A percentile compares a stretch with the other conserved stretches of the same genome.
Evolutionary conservation across 2,888 invertebrate genomes (phyloP).

Genomic region (Eupithecia abbreviata): DNA sequence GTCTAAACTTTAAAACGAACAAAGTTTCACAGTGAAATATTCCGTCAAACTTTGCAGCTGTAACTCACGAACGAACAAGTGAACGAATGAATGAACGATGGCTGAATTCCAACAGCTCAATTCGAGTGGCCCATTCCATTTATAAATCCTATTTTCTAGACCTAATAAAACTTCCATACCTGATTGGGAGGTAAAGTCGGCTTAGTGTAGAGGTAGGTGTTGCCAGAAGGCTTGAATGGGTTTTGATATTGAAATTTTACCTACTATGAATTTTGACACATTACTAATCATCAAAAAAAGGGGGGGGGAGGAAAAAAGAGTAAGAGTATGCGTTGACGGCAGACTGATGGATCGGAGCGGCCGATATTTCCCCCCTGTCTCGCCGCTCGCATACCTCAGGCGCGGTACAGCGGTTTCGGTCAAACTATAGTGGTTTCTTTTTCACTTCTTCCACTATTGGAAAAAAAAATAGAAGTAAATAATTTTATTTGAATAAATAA

Average conservation of each 20-base stretch:
- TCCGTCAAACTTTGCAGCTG: conserved; percentile 4
- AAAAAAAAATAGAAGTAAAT: too few relatives aligned
- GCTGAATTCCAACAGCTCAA: conserved; percentile 8
- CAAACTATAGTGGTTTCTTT: too few relatives aligned
- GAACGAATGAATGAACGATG: conserved; percentile 16
- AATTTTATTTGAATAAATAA: too few relatives aligned
- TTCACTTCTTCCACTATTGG: too few relatives aligned
- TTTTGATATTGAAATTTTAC: neutral
- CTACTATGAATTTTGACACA: neutral
- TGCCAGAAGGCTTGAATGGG: neutral
- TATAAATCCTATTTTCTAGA: conserved; percentile 32
- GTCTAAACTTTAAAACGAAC: conserved; percentile 7
- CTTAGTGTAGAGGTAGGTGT: neutral
- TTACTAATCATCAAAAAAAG: neutral
- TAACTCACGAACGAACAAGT: conserved; percentile 1
- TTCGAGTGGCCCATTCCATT: conserved; percentile 9
- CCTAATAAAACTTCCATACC: conserved; percentile 33
- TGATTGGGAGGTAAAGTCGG: conserved; percentile 27
- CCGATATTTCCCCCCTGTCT: too few relatives aligned
- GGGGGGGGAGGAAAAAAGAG: too few relatives aligned
- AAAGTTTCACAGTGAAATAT: conserved; percentile 6
- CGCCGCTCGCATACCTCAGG: too few relatives aligned
- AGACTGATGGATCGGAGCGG: too few relatives aligned
- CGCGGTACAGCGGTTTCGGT: too few relatives aligned
- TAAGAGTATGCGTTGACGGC: too few relatives aligned